Evolutionary conservation across 2,888 invertebrate species (phyloP).

Genomic region (Chrysomela aeneicollis): DNA sequence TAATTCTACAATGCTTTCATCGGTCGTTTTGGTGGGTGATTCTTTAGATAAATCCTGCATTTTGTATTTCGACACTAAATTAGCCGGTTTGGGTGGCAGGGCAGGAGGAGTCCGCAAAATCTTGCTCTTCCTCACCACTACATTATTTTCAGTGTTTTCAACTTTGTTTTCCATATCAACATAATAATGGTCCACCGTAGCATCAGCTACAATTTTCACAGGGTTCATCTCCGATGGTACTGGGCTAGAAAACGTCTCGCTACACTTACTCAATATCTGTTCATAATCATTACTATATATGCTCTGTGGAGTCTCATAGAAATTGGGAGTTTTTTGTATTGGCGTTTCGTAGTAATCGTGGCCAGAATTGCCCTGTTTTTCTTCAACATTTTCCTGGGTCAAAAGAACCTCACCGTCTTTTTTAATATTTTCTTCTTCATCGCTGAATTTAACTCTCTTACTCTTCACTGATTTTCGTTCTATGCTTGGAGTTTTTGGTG

Average conservation of each 20-base stretch:
- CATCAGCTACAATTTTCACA: constrained; percentile 62
- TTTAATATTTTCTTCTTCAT: constrained; percentile 51
- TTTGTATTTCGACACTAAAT: constrained; percentile 73
- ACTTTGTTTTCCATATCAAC: constrained; percentile 69
- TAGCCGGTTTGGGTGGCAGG: constrained; percentile 81
- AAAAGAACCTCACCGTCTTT: constrained; percentile 31
- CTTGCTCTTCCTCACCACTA: constrained; percentile 60
- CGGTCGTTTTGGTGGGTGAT: constrained; percentile 44
- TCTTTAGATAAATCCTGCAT: constrained; percentile 54
- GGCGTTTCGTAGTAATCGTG: constrained; percentile 61
- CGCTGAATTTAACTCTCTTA: constrained; percentile 60
- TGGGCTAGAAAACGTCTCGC: constrained; percentile 54
- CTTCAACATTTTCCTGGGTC: constrained; percentile 43
- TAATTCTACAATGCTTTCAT: constrained; percentile 54
- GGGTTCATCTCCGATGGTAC: constrained; percentile 16
- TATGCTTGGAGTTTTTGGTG: constrained; percentile 59
- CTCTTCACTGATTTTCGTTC: constrained; percentile 54
- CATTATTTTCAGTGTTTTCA: constrained; percentile 43
- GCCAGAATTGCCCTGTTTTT: constrained; percentile 36
- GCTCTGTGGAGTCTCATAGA: constrained; percentile 74
- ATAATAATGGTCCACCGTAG: constrained; percentile 67
- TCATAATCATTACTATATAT: constrained; percentile 80
- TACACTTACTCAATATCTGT: constrained; percentile 68
- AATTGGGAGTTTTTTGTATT: constrained; percentile 61
- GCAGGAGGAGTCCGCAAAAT: constrained; percentile 75